Base-by-base conservation (phyloP, 2,888 invertebrate species). In the Vanessa cardui region DNA sequence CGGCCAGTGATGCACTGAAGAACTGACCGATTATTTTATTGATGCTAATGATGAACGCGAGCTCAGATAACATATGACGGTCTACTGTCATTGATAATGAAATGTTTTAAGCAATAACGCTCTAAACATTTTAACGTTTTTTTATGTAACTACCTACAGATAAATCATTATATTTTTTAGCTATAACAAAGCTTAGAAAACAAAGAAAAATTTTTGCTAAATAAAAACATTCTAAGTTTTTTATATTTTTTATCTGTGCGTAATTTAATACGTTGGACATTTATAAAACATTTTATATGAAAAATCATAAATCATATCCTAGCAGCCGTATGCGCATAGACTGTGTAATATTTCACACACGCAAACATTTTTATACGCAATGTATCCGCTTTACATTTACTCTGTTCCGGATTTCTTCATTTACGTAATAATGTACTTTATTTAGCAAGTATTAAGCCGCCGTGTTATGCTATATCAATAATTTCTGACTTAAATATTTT, bases 1-100 rank as follows among this genome's bases (percentile, higher is more conserved):
- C 83, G 82, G 78, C 77, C 82, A 74, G 79, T 81, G 81, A 78
- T 87, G 83, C 83, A 87, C 84, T 87, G 85, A 81, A 74, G 72
- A 73, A 76, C 78, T 77, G 79, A 82, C 81, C 78, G 83, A 84
- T 85, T 87, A 85, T 85, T 86, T 87, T 89, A 89, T 89, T 88
- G 86, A 87, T 88, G 88, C 84, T 84, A 82, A 83, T 85, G 87
- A 88, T 87, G 88, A 84, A 83, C 83, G 77, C 77, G 74, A 69
- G 72, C 77, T 79, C 82, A 84, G 89, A 90, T 90, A 89, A 88
- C 80, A 85, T 85, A 81, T 83, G 87, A 86, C 83, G 84, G 82
- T 74, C 83, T 73, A 78, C 78, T 83, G 86, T 80, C 85, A 83
- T 83, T 89, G 91, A 90, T 91, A 89, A 89, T 88, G 90, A 80